phyloP scores from a whole-genome alignment of 2,888 invertebrate species.

The Chrysolina americana region DNA sequence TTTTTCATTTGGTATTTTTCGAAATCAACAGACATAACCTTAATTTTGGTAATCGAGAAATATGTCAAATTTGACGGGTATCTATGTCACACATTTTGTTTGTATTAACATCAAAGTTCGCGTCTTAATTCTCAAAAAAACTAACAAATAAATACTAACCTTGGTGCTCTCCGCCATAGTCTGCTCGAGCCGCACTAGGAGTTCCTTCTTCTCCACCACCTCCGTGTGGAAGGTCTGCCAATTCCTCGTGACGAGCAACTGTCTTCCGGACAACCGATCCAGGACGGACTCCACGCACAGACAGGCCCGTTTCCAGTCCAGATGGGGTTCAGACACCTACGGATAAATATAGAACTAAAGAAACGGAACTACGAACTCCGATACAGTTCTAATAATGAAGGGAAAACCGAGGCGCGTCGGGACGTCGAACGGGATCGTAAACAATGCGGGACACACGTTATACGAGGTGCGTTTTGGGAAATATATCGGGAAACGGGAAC shows the following conservation, averaged over 20 bases:
- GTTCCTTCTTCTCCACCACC: slow-evolving; percentile 74
- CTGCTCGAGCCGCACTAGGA: slow-evolving; percentile 70
- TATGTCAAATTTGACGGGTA: too few species aligned
- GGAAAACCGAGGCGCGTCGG: background rate
- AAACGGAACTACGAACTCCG: slow-evolving; percentile 24
- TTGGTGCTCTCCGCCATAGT: slow-evolving; percentile 78
- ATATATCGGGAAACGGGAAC: too few species aligned
- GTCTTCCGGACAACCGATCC: slow-evolving; percentile 77
- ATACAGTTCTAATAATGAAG: slow-evolving; percentile 11
- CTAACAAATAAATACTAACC: slow-evolving; percentile 54
- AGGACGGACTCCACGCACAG: slow-evolving; percentile 79
- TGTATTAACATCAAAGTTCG: too few species aligned
- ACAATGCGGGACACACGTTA: background rate
- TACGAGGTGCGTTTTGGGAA: background rate
- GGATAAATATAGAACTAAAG: slow-evolving; percentile 50
- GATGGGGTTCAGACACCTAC: slow-evolving; percentile 75
- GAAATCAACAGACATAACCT: too few species aligned
- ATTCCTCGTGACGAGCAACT: slow-evolving; percentile 77
- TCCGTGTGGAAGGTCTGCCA: slow-evolving; percentile 82
- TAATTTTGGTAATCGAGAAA: too few species aligned
- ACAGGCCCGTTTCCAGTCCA: slow-evolving; percentile 78
- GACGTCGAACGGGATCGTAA: background rate
- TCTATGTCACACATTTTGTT: too few species aligned
- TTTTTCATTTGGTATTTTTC: too few species aligned
- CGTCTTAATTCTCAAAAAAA: too few species aligned